A percentile compares a stretch with the other conserved stretches of the same genome.
Evolutionary conservation across 2,888 invertebrate species (phyloP).

Genomic region (Xylota segnis): DNA sequence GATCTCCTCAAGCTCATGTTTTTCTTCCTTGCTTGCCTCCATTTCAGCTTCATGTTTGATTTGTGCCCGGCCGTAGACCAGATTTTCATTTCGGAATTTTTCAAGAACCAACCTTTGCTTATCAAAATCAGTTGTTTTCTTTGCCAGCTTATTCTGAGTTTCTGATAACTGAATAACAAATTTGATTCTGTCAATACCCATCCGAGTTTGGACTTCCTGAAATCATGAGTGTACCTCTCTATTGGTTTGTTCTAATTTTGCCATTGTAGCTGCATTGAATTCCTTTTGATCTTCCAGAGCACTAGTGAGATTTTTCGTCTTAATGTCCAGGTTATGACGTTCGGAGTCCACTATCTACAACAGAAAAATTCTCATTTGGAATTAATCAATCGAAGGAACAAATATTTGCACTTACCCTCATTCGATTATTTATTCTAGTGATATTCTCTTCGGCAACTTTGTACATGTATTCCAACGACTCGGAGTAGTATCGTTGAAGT

Average conservation of each 20-base stretch:
- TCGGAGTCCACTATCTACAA: slow-evolving; percentile 74
- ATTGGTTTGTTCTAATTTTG: slow-evolving; percentile 77
- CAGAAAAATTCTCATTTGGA: not conserved
- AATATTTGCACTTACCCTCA: slow-evolving; percentile 50
- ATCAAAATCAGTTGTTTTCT: slow-evolving; percentile 79
- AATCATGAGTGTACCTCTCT: slow-evolving; percentile 77
- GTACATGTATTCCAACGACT: slow-evolving; percentile 80
- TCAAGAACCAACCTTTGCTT: slow-evolving; percentile 78
- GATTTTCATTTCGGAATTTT: slow-evolving; percentile 79
- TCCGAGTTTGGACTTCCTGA: too few species aligned
- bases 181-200: not conserved
- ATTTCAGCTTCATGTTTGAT: slow-evolving; percentile 80
- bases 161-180: slow-evolving; percentile 77
- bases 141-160: slow-evolving; percentile 75
- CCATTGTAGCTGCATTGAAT: slow-evolving; percentile 77
- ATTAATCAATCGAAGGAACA: not conserved
- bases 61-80: slow-evolving; percentile 75
- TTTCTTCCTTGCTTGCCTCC: slow-evolving; percentile 77
- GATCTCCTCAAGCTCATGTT: slow-evolving; percentile 78
- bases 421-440: slow-evolving; percentile 64
- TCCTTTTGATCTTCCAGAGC: slow-evolving; percentile 79
- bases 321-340: slow-evolving; percentile 70
- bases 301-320: slow-evolving; percentile 77
- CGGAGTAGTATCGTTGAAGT: slow-evolving; percentile 80
- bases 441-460: slow-evolving; percentile 79